phyloP scores from a whole-genome alignment of 1,140 invertebrate genomes.

The Drosophila kohkoa region DNA sequence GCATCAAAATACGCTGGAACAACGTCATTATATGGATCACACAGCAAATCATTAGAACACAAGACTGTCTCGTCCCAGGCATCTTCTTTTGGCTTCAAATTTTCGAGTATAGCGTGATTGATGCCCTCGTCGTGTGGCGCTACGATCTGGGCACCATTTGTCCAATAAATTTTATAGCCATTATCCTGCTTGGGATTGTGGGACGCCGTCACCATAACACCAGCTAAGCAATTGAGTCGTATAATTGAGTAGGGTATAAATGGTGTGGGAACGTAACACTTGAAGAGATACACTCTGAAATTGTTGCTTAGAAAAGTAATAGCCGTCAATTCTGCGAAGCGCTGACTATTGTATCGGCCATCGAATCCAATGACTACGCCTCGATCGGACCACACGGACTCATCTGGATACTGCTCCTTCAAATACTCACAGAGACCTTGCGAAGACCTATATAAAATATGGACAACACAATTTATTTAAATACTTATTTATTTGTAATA shows the following conservation, averaged over 20 bases:
- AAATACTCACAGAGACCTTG: slow-evolving; percentile 96
- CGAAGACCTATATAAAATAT: slow-evolving; percentile 87
- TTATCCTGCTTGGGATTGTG: slow-evolving; percentile 99
- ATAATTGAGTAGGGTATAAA: slow-evolving; percentile 94
- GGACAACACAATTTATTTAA: not conserved
- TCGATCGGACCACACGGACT: slow-evolving; percentile 85
- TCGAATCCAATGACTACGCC: slow-evolving; percentile 98
- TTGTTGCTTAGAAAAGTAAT: slow-evolving; percentile 92
- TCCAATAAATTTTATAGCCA: slow-evolving; percentile 96
- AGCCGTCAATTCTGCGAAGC: slow-evolving; percentile 97
- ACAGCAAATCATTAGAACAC: slow-evolving; percentile 40
- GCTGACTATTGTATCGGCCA: slow-evolving; percentile 96
- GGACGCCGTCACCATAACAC: slow-evolving; percentile 98
- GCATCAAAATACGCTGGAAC: slow-evolving; percentile 60
- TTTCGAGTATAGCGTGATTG: slow-evolving; percentile 91
- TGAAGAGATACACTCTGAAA: slow-evolving; percentile 94
- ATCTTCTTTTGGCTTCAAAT: slow-evolving; percentile 87
- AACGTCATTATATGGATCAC: slow-evolving; percentile 62
- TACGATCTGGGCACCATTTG: slow-evolving; percentile 98
- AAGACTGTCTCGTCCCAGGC: slow-evolving; percentile 64
- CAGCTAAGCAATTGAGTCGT: slow-evolving; percentile 90
- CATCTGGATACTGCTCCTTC: slow-evolving; percentile 85
- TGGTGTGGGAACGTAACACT: slow-evolving; percentile 74
- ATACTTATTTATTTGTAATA: not conserved
- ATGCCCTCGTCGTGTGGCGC: slow-evolving; percentile 96